Base-by-base conservation (phyloP, 2,797 vertebrate genomes). In the Lacerta viridis region DNA sequence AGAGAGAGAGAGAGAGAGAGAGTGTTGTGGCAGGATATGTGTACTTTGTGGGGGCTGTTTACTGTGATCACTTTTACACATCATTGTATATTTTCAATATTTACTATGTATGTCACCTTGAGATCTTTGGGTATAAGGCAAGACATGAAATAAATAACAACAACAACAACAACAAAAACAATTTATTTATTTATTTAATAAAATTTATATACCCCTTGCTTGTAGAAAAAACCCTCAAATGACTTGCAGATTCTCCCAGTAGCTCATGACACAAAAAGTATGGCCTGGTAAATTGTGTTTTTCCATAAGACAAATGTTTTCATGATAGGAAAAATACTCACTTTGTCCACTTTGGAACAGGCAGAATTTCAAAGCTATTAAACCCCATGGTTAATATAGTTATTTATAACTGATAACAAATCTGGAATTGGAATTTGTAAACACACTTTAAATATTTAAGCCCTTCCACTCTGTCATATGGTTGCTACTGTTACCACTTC, bases 401-500 rank as follows among this genome's bases (percentile, higher is more conserved):
- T 55, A 68, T 36, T 85, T 85, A 80, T 2, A 46, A 33, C n/a
- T 33, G 59, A 64, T 80, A 84, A 85, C 36, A 84, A 84, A 80
- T 43, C n/a, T 59, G 25, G 11, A n/a, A 76, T 18, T 59, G 75
- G 68, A n/a, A 77, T 84, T 29, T 90, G 68, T 39, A 80, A 88
- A 68, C 29, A 39, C 23, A 64, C 36, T 46, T 27, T 71, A 71
- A 80, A 55, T 20, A 39, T 43, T 68, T 69, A 83, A 69, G 5
- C 36, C 91, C 80, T 87, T 25, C 89, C 3, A 89, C 83, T 76
- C 64, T 80, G 13, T 39, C 11, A 75, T 89, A 68, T 80, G 2
- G 29, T 77, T 74, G 89, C 75, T 6, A 83, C 83, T 18, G 1
- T 91, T 83, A 85, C 71, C 79, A 61, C 79, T 94, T 85, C 81